Base-by-base conservation (phyloP, 1,140 invertebrate genomes). In the Argopecten irradians region DNA sequence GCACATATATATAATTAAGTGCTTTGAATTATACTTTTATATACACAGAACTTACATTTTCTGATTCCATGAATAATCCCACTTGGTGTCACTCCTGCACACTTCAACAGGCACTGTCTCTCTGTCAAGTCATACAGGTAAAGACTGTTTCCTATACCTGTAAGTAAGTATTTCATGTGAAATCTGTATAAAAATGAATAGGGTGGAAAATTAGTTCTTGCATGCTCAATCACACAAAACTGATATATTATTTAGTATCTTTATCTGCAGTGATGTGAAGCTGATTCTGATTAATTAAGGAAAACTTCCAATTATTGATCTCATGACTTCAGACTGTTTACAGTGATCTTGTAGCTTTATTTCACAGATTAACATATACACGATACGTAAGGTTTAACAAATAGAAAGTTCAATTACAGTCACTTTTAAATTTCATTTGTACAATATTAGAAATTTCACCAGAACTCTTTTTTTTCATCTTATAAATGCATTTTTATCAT, bases 1-100 rank as follows among this genome's bases (percentile, higher is more conserved):
- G 34, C 11, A n/a, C 16, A 35, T 13, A 34, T 19, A 85, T n/a
- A 84, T 2, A 22, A 14, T n/a, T n/a, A n/a, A n/a, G n/a, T n/a
- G n/a, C n/a, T n/a, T n/a, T n/a, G n/a, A n/a, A n/a, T n/a, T n/a
- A 71, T 3, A 39, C 34, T 32, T 13, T 28, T 34, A 9, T 2
- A 8, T 84, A 55, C 7, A 55, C 41, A 33, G 32, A 88, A 83
- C 82, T 46, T 84, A 92, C 91, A 90, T 86, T 85, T 82, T 43
- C 85, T 88, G 35, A 93, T 89, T 39, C 92, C 92, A 92, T 93
- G 92, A 33, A 93, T 89, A 19, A 85, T 90, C 35, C 86, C 87
- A 82, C 87, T 85, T 14, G 88, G 90, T 34, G 92, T 86, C 22
- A 83, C 88, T 35, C 86, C 55, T n/a, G 87, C 39, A 16, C 82